Percentiles rank a stretch among this genome's conserved stretches.
Evolutionary conservation across 2,888 invertebrate species (phyloP).

Genomic region (Lasioglossum oenotherae): DNA sequence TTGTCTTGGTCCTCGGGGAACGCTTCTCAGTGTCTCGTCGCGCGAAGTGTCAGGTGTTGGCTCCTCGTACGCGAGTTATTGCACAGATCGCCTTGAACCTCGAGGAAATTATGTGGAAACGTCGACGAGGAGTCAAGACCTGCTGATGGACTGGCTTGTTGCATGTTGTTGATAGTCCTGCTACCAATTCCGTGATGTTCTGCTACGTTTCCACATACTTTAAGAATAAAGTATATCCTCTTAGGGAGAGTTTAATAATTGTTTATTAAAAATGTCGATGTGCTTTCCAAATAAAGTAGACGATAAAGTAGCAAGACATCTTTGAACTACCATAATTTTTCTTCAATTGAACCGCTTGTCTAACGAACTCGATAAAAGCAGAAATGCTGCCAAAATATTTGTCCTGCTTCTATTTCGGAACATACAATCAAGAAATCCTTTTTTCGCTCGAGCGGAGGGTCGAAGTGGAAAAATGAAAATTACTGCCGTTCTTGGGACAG

Average conservation of each 20-base stretch:
- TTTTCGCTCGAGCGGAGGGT: neutral
- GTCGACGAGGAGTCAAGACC: neutral
- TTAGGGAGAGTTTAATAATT: neutral
- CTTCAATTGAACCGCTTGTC: neutral
- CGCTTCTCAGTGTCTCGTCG: neutral
- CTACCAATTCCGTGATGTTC: neutral
- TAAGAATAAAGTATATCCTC: neutral
- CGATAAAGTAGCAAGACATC: neutral
- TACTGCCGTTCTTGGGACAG: neutral
- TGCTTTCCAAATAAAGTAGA: neutral
- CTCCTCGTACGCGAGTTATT: neutral
- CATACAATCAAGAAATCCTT: neutral
- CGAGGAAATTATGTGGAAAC: conserved; percentile 1
- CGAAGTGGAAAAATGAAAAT: neutral
- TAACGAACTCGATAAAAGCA: no score
- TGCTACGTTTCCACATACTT: neutral
- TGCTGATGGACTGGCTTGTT: neutral
- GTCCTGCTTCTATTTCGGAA: neutral
- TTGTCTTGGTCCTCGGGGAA: conserved; percentile 60
- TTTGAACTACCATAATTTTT: neutral
- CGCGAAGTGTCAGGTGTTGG: neutral
- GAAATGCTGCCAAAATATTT: neutral
- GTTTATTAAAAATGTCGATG: no score
- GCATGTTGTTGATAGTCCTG: neutral
- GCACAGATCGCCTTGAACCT: neutral